Evolutionary conservation across 2,113 vertebrate species (phyloP).

Genomic region (Corythornis vintsioides): DNA sequence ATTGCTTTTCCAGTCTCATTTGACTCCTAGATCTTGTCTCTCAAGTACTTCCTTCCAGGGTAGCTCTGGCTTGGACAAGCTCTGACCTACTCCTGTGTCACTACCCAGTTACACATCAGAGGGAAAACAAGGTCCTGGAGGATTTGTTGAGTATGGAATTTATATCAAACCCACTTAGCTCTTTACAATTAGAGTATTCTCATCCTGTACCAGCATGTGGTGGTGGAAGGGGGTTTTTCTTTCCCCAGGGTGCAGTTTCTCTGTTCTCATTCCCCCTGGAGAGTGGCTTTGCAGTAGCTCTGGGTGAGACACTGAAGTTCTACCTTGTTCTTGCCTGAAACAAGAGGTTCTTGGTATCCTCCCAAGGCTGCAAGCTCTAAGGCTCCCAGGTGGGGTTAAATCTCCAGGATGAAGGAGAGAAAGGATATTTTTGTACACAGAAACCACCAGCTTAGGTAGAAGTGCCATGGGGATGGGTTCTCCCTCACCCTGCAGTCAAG

Average conservation of each 20-base stretch:
- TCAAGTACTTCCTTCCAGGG: not conserved
- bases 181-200: not conserved
- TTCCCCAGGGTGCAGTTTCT: not conserved
- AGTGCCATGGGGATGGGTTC: not conserved
- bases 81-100: not conserved
- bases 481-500: accelerated
- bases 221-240: not conserved
- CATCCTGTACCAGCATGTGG: not conserved
- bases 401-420: not conserved
- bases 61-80: not conserved
- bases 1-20: not conserved
- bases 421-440: not conserved
- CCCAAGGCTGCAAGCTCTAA: not conserved
- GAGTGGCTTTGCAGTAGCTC: not conserved
- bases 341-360: not conserved
- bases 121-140: not conserved
- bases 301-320: not conserved
- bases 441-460: not conserved
- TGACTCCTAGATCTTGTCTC: not conserved
- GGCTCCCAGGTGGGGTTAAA: not conserved
- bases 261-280: not conserved
- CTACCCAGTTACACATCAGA: not conserved
- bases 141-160: not conserved
- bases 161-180: not conserved
- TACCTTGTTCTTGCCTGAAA: not conserved